A percentile compares a stretch with the other conserved stretches of the same genome.
Evolutionary conservation across 2,797 vertebrate species (phyloP).

Genomic region (Micromesistius poutassou): DNA sequence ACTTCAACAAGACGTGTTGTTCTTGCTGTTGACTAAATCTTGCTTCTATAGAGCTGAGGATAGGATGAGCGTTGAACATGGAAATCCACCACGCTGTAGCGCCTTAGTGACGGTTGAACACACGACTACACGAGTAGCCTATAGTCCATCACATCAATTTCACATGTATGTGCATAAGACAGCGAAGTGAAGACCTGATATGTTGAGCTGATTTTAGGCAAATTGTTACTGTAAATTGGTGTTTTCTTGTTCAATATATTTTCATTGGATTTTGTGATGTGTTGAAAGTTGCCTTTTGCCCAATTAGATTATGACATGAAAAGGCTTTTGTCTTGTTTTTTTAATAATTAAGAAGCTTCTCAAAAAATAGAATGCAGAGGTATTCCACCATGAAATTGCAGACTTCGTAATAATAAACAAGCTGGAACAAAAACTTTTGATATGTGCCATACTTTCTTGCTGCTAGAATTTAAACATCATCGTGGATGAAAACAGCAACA

Average conservation of each 20-base stretch:
- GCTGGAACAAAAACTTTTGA: not conserved
- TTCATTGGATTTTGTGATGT: conserved; percentile 2
- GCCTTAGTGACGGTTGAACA: not conserved
- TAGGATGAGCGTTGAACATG: not conserved
- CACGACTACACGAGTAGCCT: not conserved
- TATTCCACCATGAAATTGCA: not conserved
- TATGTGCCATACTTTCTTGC: not conserved
- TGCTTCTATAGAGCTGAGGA: not conserved
- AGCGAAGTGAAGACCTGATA: not conserved
- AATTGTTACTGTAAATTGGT: conserved; percentile 51
- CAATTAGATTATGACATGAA: not conserved
- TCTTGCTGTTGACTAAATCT: not conserved
- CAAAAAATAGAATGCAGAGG: not conserved
- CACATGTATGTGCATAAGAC: conserved; percentile 10
- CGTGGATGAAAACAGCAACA: not conserved
- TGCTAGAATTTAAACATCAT: not conserved
- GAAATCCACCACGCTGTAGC: not conserved
- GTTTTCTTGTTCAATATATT: conserved; percentile 33
- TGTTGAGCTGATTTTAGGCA: conserved; percentile 46
- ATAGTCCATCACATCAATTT: not conserved
- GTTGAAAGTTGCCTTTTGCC: not conserved
- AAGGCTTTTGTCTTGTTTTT: not conserved
- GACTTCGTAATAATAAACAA: not conserved
- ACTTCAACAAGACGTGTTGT: not conserved
- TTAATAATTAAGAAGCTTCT: not conserved